These are phyloP conservation scores for Coracias cyanogaster DNA, from an alignment of 2,797 vertebrate genomes.

Conservation along the genomic window DNA sequence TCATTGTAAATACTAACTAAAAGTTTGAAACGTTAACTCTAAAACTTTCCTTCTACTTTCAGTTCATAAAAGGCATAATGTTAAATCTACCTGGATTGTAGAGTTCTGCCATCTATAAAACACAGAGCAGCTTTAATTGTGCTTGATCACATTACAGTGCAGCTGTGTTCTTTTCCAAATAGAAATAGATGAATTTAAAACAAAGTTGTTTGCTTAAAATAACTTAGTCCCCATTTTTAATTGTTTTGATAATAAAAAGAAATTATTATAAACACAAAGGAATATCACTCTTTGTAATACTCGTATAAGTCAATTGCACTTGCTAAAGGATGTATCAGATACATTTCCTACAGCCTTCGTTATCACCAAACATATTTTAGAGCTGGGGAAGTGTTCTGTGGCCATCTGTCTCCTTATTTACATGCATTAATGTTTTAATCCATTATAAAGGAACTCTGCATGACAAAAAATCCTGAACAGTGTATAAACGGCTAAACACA, in stretches of 20 bases:
- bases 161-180: slow-evolving; percentile 11
- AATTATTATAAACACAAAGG: background rate
- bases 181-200: slow-evolving; percentile 31
- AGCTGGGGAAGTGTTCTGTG: background rate
- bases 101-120: background rate
- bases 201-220: slow-evolving; percentile 37
- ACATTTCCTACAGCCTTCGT: background rate
- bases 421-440: background rate
- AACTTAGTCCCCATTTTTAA: slow-evolving; percentile 32
- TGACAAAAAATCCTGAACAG: background rate
- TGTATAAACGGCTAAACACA: background rate
- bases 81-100: background rate
- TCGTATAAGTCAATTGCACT: background rate
- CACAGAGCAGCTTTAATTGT: background rate
- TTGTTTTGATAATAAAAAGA: slow-evolving; percentile 32
- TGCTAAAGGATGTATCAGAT: background rate
- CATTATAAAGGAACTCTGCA: background rate
- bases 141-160: background rate
- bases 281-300: background rate
- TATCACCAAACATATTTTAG: background rate
- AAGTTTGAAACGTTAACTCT: background rate
- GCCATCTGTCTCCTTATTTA: background rate
- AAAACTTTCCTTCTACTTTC: background rate
- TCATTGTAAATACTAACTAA: background rate
- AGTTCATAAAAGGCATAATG: background rate